Conservation (phyloP, 2,113 vertebrate genomes). For the Nannobrachium achirus region DNA sequence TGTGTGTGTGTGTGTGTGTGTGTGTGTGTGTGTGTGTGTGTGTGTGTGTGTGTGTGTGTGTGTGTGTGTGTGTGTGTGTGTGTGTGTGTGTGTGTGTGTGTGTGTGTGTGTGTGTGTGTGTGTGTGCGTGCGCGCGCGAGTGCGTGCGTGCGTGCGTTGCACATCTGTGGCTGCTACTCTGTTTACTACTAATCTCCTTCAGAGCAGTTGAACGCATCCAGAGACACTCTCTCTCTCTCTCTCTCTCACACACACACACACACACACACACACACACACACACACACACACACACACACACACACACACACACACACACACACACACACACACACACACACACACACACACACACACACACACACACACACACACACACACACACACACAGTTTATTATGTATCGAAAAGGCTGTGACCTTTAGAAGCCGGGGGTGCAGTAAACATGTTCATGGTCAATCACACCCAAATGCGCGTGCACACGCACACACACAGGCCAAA, state of each 20-base stretch:
- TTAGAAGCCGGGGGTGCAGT: slow-evolving; percentile 35
- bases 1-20: background rate
- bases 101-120: slow-evolving; percentile 15
- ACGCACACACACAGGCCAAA: slow-evolving; percentile 25
- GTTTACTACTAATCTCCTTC: background rate
- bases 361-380: too few species aligned
- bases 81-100: slow-evolving; percentile 5
- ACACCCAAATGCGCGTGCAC: slow-evolving; percentile 37
- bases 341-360: too few species aligned
- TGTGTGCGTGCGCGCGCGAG: background rate
- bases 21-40: background rate
- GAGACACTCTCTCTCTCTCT: too few species aligned
- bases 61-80: background rate
- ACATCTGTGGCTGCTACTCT: background rate
- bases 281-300: too few species aligned
- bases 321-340: too few species aligned
- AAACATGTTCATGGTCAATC: slow-evolving; percentile 54
- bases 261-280: too few species aligned
- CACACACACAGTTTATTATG: slow-evolving; percentile 35
- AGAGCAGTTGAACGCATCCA: background rate
- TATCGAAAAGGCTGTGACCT: slow-evolving; percentile 43
- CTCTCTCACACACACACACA: too few species aligned
- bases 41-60: background rate
- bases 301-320: too few species aligned
- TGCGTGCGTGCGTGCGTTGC: background rate